These are phyloP conservation scores for Saccopteryx bilineata DNA, from an alignment of 2,113 vertebrate species.

Conservation along the genomic window DNA sequence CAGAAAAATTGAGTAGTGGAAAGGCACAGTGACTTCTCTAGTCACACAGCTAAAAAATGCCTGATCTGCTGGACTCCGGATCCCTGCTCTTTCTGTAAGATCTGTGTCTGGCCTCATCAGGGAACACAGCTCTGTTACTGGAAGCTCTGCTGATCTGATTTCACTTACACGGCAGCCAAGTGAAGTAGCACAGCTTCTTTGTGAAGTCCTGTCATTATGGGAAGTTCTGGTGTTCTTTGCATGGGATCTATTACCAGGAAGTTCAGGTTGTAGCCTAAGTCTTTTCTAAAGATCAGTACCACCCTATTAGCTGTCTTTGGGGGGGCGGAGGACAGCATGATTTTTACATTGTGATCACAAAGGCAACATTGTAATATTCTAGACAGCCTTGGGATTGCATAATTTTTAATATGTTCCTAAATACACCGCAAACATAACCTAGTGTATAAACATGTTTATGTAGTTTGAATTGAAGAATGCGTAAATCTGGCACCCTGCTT, in stretches of 20 bases:
- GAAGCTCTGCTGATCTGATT: no score
- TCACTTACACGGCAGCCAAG: not conserved
- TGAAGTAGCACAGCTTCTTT: not conserved
- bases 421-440: not conserved
- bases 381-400: not conserved
- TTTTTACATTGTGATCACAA: not conserved
- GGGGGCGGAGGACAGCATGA: rapidly evolving
- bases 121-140: not conserved
- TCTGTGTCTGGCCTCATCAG: not conserved
- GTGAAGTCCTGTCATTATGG: not conserved
- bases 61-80: not conserved
- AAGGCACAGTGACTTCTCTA: not conserved
- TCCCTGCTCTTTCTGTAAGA: not conserved
- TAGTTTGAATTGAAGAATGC: not conserved
- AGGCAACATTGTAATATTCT: not conserved
- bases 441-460: not conserved
- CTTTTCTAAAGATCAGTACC: not conserved
- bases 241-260: not conserved
- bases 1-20: not conserved
- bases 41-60: not conserved
- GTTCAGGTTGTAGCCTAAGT: not conserved
- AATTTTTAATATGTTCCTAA: slow-evolving; percentile 4
- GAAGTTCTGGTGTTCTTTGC: not conserved
- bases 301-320: not conserved
- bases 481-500: not conserved